A percentile compares a stretch with the other conserved stretches of the same genome.
Conservation (phyloP, 1,140 invertebrate species). For the Telenomus remus region DNA sequence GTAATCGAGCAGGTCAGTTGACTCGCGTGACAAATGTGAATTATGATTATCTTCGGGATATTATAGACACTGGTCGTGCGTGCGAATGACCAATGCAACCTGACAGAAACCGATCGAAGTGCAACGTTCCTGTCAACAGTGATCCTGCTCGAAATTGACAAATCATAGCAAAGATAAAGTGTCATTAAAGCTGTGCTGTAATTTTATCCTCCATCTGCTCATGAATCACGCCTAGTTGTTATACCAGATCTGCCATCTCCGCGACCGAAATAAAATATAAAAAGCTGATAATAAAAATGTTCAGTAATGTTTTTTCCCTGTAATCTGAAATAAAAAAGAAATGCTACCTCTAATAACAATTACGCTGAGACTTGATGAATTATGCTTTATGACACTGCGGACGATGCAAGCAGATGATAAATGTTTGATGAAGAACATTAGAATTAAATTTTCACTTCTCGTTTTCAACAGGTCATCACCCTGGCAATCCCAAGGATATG, state of each 20-base stretch:
- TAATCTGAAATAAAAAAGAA: too few relatives aligned
- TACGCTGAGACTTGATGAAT: too few relatives aligned
- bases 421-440: constrained; percentile 11
- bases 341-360: too few relatives aligned
- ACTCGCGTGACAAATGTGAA: constrained; percentile 40
- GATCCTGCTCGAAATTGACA: constrained; percentile 28
- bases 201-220: constrained; percentile 12
- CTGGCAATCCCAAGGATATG: too few relatives aligned
- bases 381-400: too few relatives aligned
- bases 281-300: too few relatives aligned
- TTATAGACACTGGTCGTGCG: constrained; percentile 31
- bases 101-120: constrained; percentile 31
- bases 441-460: constrained; percentile 1
- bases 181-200: not conserved
- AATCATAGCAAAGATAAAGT: constrained; percentile 25
- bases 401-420: constrained; percentile 1
- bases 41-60: constrained; percentile 45
- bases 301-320: too few relatives aligned
- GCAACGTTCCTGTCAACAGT: constrained; percentile 35
- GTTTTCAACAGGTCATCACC: not conserved
- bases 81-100: constrained; percentile 35
- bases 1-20: constrained; percentile 15
- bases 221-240: too few relatives aligned
- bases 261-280: too few relatives aligned
- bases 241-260: too few relatives aligned